Evolutionary conservation across 2,113 vertebrate genomes (phyloP).

Genomic region (Scomber scombrus): DNA sequence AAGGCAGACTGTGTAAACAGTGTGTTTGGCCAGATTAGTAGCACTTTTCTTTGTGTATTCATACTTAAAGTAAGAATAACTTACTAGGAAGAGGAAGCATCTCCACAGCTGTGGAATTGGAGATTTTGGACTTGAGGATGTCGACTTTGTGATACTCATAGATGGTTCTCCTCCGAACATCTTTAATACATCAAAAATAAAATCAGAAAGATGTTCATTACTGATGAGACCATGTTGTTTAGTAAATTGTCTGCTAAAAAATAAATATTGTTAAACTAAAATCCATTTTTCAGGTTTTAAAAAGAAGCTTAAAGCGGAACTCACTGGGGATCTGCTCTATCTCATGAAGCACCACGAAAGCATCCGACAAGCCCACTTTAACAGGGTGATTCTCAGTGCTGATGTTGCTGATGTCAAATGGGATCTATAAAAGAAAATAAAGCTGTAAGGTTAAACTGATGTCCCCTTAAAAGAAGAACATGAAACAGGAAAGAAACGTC

Average conservation of each 20-base stretch:
- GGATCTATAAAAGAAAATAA: conserved; percentile 86
- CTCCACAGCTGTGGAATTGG: conserved; percentile 90
- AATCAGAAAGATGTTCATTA: neutral
- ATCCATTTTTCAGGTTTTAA: neutral
- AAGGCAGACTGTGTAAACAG: too few species aligned
- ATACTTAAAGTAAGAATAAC: conserved; percentile 40
- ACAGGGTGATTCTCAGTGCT: conserved; percentile 93
- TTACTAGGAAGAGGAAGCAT: conserved; percentile 95
- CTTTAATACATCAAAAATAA: conserved; percentile 73
- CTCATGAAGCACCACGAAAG: conserved; percentile 94
- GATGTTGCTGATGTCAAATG: conserved; percentile 89
- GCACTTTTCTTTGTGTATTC: too few species aligned
- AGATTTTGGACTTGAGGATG: conserved; percentile 93
- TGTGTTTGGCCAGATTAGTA: neutral
- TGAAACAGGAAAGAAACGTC: conserved; percentile 50
- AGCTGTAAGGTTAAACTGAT: neutral
- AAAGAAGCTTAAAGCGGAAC: conserved; percentile 57
- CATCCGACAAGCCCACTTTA: conserved; percentile 96
- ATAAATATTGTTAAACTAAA: too few species aligned
- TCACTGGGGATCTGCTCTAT: conserved; percentile 96
- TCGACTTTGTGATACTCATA: conserved; percentile 98
- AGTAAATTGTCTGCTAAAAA: neutral
- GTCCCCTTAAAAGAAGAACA: accelerated
- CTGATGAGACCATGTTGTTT: neutral
- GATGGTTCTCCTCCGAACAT: conserved; percentile 96